Percentiles rank a stretch among this genome's conserved stretches.
Conservation (phyloP, 2,113 vertebrate species). For the Cheirogaleus medius region DNA sequence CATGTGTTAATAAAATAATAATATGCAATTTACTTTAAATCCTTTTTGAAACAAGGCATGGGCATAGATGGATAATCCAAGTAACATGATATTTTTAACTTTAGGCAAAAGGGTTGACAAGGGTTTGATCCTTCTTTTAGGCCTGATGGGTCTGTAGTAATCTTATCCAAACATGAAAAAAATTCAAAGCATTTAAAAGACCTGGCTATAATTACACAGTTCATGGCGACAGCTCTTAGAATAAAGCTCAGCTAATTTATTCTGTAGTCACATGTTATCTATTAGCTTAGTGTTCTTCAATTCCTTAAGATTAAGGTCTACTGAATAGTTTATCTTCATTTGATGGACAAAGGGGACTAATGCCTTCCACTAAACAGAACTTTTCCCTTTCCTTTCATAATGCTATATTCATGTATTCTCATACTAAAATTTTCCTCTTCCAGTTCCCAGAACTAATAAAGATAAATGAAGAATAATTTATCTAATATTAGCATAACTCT, state of each 20-base stretch:
- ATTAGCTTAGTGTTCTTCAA: constrained; percentile 29
- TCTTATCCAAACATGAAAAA: constrained; percentile 9
- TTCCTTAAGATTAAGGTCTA: constrained; percentile 24
- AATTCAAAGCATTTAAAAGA: constrained; percentile 27
- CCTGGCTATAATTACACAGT: not conserved
- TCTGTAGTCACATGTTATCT: not conserved
- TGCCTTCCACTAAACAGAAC: not conserved
- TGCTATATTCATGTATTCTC: not conserved
- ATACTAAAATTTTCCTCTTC: not conserved
- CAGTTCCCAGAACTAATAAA: not conserved
- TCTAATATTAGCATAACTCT: not conserved
- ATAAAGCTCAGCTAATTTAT: constrained; percentile 9
- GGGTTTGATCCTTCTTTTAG: not conserved
- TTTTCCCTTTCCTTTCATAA: not conserved
- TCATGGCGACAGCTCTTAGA: not conserved
- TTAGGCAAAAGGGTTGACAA: not conserved
- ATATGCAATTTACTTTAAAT: constrained; percentile 28
- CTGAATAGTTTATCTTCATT: constrained; percentile 45
- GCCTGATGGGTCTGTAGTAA: not conserved
- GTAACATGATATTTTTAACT: not conserved
- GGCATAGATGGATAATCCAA: constrained; percentile 4
- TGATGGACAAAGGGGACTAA: constrained; percentile 19
- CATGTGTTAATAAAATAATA: constrained; percentile 24
- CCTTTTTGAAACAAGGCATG: not conserved
- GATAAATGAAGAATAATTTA: not conserved